Evolutionary conservation across 2,888 invertebrate species (phyloP).

Genomic region (Platypus cylindrus): DNA sequence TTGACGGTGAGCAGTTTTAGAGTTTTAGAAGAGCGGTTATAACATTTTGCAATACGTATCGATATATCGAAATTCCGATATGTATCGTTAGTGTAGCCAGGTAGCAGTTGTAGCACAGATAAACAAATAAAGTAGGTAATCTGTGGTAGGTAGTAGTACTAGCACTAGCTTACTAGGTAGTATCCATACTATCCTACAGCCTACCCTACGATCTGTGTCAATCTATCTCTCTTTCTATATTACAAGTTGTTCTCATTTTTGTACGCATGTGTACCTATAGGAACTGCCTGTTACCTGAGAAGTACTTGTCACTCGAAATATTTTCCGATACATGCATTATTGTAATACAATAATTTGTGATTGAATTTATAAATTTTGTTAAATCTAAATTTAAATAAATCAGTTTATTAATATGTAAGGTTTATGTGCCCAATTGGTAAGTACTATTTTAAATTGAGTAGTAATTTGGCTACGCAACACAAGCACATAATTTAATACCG

Average conservation of each 20-base stretch:
- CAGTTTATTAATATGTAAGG: conserved; percentile 15
- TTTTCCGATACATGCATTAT: conserved; percentile 17
- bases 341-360: conserved; percentile 11
- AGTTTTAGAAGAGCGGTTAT: no score
- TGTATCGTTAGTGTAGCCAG: no score
- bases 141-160: no score
- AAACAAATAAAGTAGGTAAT: no score
- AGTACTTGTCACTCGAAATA: conserved; percentile 22
- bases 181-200: no score
- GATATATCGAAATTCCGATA: no score
- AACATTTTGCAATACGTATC: no score
- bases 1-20: no score
- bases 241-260: conserved; percentile 17
- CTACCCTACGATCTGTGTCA: no score
- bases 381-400: conserved; percentile 9
- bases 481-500: conserved; percentile 18
- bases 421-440: conserved; percentile 14
- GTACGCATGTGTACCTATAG: conserved; percentile 24
- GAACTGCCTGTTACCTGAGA: conserved; percentile 17
- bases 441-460: conserved; percentile 12
- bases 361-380: conserved; percentile 8
- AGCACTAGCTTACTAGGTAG: no score
- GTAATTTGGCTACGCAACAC: conserved; percentile 6
- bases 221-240: no score
- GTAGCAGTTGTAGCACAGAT: no score